Percentiles rank a stretch among this genome's conserved stretches.
Evolutionary conservation across 2,888 invertebrate species (phyloP).

Genomic region (Aromia moschata): DNA sequence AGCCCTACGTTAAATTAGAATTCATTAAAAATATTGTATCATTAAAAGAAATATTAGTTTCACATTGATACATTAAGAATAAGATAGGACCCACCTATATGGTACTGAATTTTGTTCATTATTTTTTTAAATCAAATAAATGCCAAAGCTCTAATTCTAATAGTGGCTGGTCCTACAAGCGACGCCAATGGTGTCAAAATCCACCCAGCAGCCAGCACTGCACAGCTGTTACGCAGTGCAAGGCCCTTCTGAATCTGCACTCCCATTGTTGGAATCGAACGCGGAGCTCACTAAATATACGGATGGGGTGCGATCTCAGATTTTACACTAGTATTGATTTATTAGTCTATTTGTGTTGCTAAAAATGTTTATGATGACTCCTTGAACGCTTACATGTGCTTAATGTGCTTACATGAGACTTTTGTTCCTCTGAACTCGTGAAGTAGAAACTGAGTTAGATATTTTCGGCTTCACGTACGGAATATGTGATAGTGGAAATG

Average conservation of each 20-base stretch:
- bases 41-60: too few relatives aligned
- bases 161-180: background rate
- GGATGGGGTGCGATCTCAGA: constrained; percentile 48
- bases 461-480: too few relatives aligned
- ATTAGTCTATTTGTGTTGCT: constrained; percentile 46
- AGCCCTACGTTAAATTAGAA: too few relatives aligned
- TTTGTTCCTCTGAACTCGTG: background rate
- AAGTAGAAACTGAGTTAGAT: too few relatives aligned
- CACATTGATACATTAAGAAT: too few relatives aligned
- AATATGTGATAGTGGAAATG: too few relatives aligned
- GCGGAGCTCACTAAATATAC: constrained; percentile 27
- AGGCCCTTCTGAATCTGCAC: constrained; percentile 34
- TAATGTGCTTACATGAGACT: constrained; percentile 16
- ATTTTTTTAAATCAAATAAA: background rate
- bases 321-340: constrained; percentile 51
- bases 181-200: constrained; percentile 25
- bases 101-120: too few relatives aligned
- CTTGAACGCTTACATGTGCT: constrained; percentile 42
- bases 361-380: constrained; percentile 45
- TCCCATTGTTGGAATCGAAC: constrained; percentile 37
- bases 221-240: constrained; percentile 40
- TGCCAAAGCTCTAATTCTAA: background rate
- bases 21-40: too few relatives aligned
- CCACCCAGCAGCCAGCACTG: constrained; percentile 23
- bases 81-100: too few relatives aligned